phyloP scores from a whole-genome alignment of 2,113 vertebrate species.

The Anarrhichthys ocellatus region DNA sequence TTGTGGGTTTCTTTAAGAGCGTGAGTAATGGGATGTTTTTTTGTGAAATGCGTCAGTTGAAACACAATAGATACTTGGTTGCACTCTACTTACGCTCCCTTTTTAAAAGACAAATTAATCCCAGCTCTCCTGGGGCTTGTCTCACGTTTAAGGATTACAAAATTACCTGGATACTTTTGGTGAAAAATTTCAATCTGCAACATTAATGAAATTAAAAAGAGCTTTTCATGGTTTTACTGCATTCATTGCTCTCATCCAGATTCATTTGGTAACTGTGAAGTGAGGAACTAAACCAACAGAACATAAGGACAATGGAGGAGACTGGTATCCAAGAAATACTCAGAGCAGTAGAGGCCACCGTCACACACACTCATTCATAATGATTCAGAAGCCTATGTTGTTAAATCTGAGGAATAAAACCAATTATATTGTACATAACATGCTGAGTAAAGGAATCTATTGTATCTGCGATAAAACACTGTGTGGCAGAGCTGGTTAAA shows the following conservation, averaged over 20 bases:
- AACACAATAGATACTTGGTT: conserved; percentile 1
- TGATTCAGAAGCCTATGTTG: background rate
- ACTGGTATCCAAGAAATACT: conserved; percentile 8
- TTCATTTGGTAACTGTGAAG: background rate
- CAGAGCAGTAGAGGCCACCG: conserved; percentile 29
- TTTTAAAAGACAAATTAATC: conserved; percentile 38
- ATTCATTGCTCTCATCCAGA: conserved; percentile 2
- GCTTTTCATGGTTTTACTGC: conserved; percentile 13
- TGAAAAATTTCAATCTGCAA: background rate
- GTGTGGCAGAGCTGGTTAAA: background rate
- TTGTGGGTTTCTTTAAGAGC: conserved; percentile 12
- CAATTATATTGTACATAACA: background rate
- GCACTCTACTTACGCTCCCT: background rate
- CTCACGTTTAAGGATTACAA: conserved; percentile 10
- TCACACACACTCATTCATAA: conserved; percentile 8
- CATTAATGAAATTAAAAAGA: background rate
- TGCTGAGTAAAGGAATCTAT: background rate
- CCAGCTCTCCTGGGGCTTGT: conserved; percentile 10
- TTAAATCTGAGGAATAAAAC: background rate
- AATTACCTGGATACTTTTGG: conserved; percentile 18
- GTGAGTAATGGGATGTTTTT: conserved; percentile 9
- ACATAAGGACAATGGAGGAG: conserved; percentile 3
- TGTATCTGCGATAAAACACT: background rate
- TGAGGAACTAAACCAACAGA: conserved; percentile 1
- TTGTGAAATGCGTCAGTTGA: conserved; percentile 29